Conservation (phyloP, 2,888 invertebrate species). For the Amblyjoppa proteus region DNA sequence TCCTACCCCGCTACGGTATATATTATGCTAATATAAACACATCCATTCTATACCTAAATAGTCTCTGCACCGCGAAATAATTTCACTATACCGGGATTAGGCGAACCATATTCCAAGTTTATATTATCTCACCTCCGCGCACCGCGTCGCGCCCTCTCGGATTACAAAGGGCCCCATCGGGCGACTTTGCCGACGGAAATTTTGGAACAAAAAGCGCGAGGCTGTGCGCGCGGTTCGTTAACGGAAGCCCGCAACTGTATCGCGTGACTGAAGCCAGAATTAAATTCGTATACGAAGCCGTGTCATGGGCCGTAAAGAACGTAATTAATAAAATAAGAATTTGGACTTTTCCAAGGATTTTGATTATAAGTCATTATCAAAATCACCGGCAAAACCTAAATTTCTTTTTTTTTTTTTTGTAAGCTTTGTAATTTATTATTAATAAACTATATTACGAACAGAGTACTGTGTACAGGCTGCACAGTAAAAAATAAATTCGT, state of each 20-base stretch:
- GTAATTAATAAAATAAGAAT: too few relatives aligned
- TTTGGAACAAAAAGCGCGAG: neutral
- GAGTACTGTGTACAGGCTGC: too few relatives aligned
- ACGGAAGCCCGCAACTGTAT: neutral
- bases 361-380: too few relatives aligned
- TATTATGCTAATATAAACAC: slow-evolving; percentile 45
- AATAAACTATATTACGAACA: too few relatives aligned
- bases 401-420: too few relatives aligned
- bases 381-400: too few relatives aligned
- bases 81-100: slow-evolving; percentile 39
- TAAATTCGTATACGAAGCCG: neutral
- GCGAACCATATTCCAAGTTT: slow-evolving; percentile 9
- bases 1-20: neutral
- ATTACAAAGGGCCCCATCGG: slow-evolving; percentile 8
- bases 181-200: neutral
- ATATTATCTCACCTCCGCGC: neutral
- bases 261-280: neutral
- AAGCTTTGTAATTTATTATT: too few relatives aligned
- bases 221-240: neutral
- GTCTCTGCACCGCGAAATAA: slow-evolving; percentile 13
- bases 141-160: neutral
- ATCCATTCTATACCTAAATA: slow-evolving; percentile 39
- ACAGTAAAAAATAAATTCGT: neutral
- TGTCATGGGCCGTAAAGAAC: neutral
- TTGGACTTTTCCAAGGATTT: too few relatives aligned